phyloP scores from a whole-genome alignment of 2,113 vertebrate genomes.

The Vombatus ursinus region DNA sequence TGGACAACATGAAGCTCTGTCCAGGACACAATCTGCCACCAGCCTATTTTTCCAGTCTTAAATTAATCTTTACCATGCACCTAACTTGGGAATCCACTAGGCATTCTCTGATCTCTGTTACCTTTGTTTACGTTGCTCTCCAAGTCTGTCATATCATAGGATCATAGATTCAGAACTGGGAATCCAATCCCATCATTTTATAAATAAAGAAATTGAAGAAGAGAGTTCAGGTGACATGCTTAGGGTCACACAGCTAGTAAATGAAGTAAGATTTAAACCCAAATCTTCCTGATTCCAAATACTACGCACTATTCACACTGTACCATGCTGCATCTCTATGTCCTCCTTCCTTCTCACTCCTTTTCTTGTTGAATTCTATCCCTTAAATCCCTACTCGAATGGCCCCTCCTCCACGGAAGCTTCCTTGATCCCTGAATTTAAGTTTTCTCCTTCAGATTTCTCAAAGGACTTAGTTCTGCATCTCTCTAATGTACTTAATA shows the following conservation, averaged over 20 bases:
- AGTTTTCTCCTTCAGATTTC: background rate
- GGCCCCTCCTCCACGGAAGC: background rate
- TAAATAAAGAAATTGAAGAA: background rate
- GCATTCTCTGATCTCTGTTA: background rate
- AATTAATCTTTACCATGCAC: background rate
- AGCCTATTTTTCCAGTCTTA: background rate
- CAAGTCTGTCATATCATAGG: background rate
- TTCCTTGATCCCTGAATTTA: background rate
- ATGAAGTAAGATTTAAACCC: background rate
- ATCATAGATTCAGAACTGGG: background rate
- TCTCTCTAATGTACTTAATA: background rate
- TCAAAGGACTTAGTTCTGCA: background rate
- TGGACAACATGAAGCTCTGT: background rate
- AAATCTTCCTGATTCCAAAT: background rate
- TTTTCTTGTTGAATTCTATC: background rate
- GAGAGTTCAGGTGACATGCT: background rate
- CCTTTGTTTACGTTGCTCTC: background rate
- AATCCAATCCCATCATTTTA: background rate
- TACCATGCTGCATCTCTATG: background rate
- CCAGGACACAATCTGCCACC: background rate
- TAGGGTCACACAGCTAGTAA: background rate
- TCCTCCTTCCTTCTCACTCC: background rate
- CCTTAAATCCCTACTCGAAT: background rate
- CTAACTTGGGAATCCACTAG: background rate
- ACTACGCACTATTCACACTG: accelerated